Conservation (phyloP, 2,113 vertebrate species). For the Centrocercus urophasianus region DNA sequence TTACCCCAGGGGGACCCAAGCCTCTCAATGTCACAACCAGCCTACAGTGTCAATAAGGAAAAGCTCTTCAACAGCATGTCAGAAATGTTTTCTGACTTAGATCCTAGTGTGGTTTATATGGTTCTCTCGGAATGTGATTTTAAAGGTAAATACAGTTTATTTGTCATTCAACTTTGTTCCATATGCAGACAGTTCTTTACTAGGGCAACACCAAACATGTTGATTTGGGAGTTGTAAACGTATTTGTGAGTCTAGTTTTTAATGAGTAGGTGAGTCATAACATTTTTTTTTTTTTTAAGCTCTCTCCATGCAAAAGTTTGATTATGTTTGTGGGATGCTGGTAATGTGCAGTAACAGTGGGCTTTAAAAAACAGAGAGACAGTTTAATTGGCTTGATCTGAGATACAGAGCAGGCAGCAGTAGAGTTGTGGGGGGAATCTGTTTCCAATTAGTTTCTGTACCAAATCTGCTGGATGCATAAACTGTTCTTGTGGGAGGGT, state of each 20-base stretch:
- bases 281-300: not conserved
- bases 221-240: not conserved
- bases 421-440: not conserved
- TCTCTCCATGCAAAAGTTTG: not conserved
- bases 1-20: conserved; percentile 32
- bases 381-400: not conserved
- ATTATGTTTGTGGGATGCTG: not conserved
- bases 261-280: conserved; percentile 10
- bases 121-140: conserved; percentile 95
- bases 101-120: conserved; percentile 92
- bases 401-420: not conserved
- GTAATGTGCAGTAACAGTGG: not conserved
- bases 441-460: not conserved
- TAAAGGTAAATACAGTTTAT: conserved; percentile 85
- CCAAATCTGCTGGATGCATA: not conserved
- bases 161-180: conserved; percentile 52
- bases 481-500: not conserved
- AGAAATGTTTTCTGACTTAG: conserved; percentile 95
- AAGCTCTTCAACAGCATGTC: conserved; percentile 85
- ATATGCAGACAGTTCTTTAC: not conserved
- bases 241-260: conserved; percentile 28
- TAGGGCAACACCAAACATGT: not conserved
- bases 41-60: conserved; percentile 74
- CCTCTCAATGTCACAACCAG: conserved; percentile 17
- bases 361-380: not conserved